A percentile compares a stretch with the other conserved stretches of the same genome.
phyloP scores from a whole-genome alignment of 2,113 vertebrate species.

The Aleadryas rufinucha region DNA sequence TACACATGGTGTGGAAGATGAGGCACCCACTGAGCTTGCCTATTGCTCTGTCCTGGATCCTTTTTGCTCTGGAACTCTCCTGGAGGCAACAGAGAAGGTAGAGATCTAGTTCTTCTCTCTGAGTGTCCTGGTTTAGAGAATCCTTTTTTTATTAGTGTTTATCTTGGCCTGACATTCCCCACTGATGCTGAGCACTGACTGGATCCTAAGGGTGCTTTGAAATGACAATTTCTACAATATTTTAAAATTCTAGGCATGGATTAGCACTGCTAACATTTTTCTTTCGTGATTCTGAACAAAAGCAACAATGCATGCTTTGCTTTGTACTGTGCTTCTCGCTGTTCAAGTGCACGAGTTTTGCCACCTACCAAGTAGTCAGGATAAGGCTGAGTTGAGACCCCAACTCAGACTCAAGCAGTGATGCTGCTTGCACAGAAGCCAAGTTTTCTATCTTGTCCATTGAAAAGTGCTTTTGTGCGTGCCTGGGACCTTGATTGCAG shows the following conservation, averaged over 20 bases:
- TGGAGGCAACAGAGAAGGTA: background rate
- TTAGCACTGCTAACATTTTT: background rate
- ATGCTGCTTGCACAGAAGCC: background rate
- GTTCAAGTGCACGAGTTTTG: background rate
- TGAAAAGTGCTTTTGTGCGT: background rate
- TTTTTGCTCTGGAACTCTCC: background rate
- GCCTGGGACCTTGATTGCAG: background rate
- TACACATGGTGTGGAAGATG: background rate
- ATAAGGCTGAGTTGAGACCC: background rate
- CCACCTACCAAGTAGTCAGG: background rate
- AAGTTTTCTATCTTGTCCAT: background rate
- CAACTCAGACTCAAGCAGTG: background rate
- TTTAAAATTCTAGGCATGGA: background rate
- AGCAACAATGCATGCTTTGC: background rate
- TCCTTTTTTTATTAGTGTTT: background rate
- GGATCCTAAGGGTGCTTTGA: background rate
- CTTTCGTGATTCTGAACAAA: background rate
- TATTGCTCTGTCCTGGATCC: background rate
- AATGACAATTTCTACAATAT: background rate
- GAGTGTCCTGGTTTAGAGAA: background rate
- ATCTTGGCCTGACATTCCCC: background rate
- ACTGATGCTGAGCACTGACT: background rate
- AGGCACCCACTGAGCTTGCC: background rate
- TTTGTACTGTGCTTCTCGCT: background rate
- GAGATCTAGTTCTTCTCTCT: background rate